Evolutionary conservation across 2,797 vertebrate genomes (phyloP), one percentile per base, ranked within the genome.

Genomic region (Malacoctenus gilli): DNA sequence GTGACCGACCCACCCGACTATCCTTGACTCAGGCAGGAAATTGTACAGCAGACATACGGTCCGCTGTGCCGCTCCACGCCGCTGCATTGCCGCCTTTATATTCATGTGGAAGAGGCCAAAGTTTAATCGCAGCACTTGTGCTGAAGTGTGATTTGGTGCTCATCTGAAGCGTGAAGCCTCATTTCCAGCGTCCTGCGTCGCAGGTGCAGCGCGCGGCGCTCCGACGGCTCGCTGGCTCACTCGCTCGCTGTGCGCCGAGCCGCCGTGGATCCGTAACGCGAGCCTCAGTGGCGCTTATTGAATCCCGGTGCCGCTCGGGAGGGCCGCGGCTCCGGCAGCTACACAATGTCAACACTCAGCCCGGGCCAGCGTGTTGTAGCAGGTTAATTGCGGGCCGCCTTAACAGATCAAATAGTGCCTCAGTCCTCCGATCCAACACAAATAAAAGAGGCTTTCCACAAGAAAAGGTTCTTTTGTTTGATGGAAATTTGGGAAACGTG

Each of bases 11-110:
- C 69, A 59, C 56, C 57, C 40, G 39, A 49, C 28, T 19, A 28
- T n/a, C n/a, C 58, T 66, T 47, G 58, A 75, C 50, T 57, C 30
- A 77, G 78, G 72, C 48, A 59, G 41, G 72, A 80, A 72, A 68
- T 60, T 22, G 44, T 53, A 36, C 2, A 40, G 41, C 31, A 16
- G 19, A 23, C 23, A 40, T 28, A 67, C 6, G 50, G 59, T 53
- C 53, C 44, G 22, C 5, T 41, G 31, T 30, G 5, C 5, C n/a
- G 40, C 48, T 35, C 20, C 35, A 31, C 28, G 60, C 9, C 39
- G 34, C n/a, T 12, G 8, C 16, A 46, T 31, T 37, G 15, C 10
- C 11, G 22, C 8, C 46, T 59, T 44, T n/a, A 37, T 52, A 50
- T 41, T 4, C 35, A 35, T 47, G 47, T 48, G 14, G 49, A 13